Conservation (phyloP, 2,888 invertebrate species). For the Orchestes rusci region DNA sequence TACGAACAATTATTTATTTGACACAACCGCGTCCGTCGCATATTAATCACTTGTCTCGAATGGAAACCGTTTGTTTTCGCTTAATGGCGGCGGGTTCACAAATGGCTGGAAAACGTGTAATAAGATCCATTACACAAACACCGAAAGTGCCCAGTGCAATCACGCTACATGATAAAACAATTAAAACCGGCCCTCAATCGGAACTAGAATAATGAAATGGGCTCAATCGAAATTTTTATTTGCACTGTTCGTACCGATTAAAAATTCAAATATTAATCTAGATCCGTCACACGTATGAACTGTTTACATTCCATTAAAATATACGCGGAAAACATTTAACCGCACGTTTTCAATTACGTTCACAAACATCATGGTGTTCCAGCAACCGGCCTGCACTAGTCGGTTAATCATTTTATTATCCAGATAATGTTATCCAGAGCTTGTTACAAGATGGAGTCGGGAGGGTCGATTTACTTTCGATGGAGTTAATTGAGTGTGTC, state of each 20-base stretch:
- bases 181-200: too few species aligned
- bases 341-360: constrained; percentile 44
- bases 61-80: too few species aligned
- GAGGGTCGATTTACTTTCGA: constrained; percentile 9
- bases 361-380: constrained; percentile 37
- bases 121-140: too few species aligned
- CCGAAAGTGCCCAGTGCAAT: too few species aligned
- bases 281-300: constrained; percentile 27
- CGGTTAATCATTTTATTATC: constrained; percentile 19
- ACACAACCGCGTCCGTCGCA: too few species aligned
- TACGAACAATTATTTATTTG: too few species aligned
- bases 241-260: constrained; percentile 10
- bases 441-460: constrained; percentile 9
- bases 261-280: constrained; percentile 21
- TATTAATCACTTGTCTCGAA: too few species aligned
- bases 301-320: constrained; percentile 45
- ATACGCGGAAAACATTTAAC: constrained; percentile 40
- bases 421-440: constrained; percentile 15
- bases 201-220: too few species aligned
- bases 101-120: too few species aligned
- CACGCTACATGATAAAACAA: too few species aligned
- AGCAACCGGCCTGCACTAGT: constrained; percentile 4
- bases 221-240: not conserved
- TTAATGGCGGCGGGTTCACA: too few species aligned
- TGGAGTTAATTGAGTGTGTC: constrained; percentile 17